Evolutionary conservation across 2,888 invertebrate species (phyloP).

Genomic region (Carpatolechia fugitivella): DNA sequence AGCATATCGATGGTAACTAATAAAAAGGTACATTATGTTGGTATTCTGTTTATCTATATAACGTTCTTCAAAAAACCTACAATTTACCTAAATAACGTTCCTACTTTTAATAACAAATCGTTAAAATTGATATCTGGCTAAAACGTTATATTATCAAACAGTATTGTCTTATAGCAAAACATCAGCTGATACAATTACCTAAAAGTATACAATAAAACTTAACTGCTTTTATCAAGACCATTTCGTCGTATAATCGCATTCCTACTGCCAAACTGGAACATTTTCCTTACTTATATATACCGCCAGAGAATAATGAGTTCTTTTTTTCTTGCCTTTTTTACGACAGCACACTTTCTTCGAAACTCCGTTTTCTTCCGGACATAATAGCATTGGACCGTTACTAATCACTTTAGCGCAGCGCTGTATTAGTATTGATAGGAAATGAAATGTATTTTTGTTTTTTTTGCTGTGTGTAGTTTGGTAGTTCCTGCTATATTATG

Average conservation of each 20-base stretch:
- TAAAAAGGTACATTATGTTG: too few species aligned
- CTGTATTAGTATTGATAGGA: background rate
- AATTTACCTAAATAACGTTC: too few species aligned
- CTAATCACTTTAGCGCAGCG: slow-evolving; percentile 23
- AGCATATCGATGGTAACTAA: too few species aligned
- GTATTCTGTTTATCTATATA: too few species aligned
- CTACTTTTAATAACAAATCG: too few species aligned
- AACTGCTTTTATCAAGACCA: background rate
- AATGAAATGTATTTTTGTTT: too few species aligned
- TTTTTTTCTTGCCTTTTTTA: slow-evolving; percentile 9
- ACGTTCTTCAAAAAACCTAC: too few species aligned
- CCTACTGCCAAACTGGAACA: background rate
- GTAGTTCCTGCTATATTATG: too few species aligned
- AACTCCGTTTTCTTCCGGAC: slow-evolving; percentile 25
- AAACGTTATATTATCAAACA: too few species aligned
- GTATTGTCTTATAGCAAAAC: too few species aligned
- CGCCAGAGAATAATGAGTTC: background rate
- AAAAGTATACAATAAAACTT: background rate
- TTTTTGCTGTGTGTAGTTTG: too few species aligned
- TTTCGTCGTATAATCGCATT: background rate
- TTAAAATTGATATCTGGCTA: too few species aligned
- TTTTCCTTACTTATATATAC: background rate
- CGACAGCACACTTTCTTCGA: slow-evolving; percentile 34
- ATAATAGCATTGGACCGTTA: slow-evolving; percentile 28
- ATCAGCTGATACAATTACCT: background rate